Conservation (phyloP, 2,797 vertebrate species). For the Acipenser transmontanus region DNA sequence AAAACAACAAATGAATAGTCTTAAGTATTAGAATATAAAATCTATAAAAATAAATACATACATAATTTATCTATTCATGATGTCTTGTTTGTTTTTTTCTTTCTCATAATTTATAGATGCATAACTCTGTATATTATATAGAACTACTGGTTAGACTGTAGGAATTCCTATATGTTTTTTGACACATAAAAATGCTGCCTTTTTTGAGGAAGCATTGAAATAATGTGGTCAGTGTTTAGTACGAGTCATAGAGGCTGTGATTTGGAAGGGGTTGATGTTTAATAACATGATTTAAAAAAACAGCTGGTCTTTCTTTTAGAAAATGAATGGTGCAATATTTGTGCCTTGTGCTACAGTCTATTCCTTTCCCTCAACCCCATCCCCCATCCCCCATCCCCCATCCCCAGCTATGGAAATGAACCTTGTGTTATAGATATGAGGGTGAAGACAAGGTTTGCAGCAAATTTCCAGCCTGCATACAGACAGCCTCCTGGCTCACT, state of each 20-base stretch:
- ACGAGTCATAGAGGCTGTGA: conserved; percentile 4
- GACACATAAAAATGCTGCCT: too few relatives aligned
- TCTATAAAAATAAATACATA: too few relatives aligned
- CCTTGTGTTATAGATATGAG: conserved; percentile 64
- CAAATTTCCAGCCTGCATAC: conserved; percentile 53
- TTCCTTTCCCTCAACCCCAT: conserved; percentile 19
- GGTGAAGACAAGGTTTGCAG: conserved; percentile 68
- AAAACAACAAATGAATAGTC: too few relatives aligned
- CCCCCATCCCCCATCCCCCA: conserved; percentile 44
- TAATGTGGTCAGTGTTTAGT: neutral
- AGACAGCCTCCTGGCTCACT: conserved; percentile 45
- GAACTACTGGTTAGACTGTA: too few relatives aligned
- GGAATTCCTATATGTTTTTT: too few relatives aligned
- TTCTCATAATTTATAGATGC: too few relatives aligned
- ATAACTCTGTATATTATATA: too few relatives aligned
- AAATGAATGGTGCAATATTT: neutral
- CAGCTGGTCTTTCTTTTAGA: too few relatives aligned
- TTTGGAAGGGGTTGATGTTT: neutral
- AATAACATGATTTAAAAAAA: too few relatives aligned
- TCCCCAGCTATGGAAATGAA: conserved; percentile 61
- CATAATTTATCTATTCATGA: too few relatives aligned
- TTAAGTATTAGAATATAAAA: too few relatives aligned
- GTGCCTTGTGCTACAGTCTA: conserved; percentile 48
- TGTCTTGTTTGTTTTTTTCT: too few relatives aligned
- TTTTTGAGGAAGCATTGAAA: neutral